These are phyloP conservation scores for Leucoraja erinaceus DNA, from an alignment of 2,113 vertebrate genomes.

Conservation along the genomic window DNA sequence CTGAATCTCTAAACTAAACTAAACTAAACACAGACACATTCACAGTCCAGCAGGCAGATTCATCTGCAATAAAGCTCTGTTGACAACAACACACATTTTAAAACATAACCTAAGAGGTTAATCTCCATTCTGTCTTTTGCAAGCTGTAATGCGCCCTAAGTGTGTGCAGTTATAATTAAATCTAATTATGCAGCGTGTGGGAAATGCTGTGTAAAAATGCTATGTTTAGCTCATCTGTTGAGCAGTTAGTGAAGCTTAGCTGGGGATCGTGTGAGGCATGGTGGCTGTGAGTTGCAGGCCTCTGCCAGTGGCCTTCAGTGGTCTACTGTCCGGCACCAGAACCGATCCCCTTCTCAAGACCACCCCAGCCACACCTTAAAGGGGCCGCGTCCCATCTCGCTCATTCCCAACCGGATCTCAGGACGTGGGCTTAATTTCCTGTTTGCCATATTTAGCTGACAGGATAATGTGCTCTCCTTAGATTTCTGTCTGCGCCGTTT, in stretches of 20 bases:
- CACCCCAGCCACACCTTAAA: background rate
- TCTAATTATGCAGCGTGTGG: slow-evolving; percentile 20
- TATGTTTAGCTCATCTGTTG: slow-evolving; percentile 29
- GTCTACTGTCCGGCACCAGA: background rate
- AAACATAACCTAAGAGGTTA: slow-evolving; percentile 36
- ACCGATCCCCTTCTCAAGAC: background rate
- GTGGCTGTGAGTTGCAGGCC: background rate
- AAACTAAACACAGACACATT: too few relatives aligned
- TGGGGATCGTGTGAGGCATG: background rate
- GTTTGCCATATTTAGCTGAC: slow-evolving; percentile 10
- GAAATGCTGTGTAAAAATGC: slow-evolving; percentile 33
- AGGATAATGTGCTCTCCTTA: background rate
- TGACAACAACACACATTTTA: background rate
- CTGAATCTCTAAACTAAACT: too few relatives aligned
- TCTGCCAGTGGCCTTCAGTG: background rate
- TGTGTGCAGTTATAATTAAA: slow-evolving; percentile 28
- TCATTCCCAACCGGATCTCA: background rate
- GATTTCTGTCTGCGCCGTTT: background rate
- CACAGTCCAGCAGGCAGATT: background rate
- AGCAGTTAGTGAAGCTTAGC: slow-evolving; percentile 11
- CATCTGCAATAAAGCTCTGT: slow-evolving; percentile 15
- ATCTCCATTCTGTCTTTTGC: background rate
- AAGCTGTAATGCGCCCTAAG: background rate
- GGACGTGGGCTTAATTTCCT: slow-evolving; percentile 2
- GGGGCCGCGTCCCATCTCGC: background rate